Percentiles rank a stretch among this genome's conserved stretches.
Conservation (phyloP, 2,113 vertebrate species). For the Cinclus mexicanus region DNA sequence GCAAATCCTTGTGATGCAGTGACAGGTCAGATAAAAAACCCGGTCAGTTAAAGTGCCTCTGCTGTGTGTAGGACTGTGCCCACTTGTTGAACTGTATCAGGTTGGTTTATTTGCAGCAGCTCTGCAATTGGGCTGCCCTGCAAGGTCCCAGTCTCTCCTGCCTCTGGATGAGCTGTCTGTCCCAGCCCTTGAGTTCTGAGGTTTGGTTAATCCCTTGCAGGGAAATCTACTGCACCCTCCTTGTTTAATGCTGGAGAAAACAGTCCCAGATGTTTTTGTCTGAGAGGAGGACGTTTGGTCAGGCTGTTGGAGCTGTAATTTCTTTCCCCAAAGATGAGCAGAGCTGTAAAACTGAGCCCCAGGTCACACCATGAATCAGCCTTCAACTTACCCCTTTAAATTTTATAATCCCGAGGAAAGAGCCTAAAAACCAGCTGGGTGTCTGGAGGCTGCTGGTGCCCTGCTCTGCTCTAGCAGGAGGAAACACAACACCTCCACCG, state of each 20-base stretch:
- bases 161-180: neutral
- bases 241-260: neutral
- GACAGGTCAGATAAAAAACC: neutral
- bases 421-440: neutral
- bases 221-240: neutral
- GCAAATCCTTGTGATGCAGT: neutral
- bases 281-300: neutral
- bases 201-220: neutral
- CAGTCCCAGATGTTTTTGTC: neutral
- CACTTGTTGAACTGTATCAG: neutral
- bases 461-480: neutral
- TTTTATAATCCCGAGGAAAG: neutral
- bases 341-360: conserved; percentile 17
- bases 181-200: neutral
- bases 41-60: neutral
- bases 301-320: neutral
- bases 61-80: neutral
- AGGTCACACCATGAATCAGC: neutral
- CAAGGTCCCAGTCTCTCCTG: neutral
- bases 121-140: neutral
- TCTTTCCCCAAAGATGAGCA: conserved; percentile 16
- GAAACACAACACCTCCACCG: neutral
- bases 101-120: neutral
- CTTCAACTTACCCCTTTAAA: neutral
- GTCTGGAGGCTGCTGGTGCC: neutral